Evolutionary conservation across 1,140 invertebrate genomes (phyloP).

Genomic region (fruit fly (Drosophila melanogaster)): DNA sequence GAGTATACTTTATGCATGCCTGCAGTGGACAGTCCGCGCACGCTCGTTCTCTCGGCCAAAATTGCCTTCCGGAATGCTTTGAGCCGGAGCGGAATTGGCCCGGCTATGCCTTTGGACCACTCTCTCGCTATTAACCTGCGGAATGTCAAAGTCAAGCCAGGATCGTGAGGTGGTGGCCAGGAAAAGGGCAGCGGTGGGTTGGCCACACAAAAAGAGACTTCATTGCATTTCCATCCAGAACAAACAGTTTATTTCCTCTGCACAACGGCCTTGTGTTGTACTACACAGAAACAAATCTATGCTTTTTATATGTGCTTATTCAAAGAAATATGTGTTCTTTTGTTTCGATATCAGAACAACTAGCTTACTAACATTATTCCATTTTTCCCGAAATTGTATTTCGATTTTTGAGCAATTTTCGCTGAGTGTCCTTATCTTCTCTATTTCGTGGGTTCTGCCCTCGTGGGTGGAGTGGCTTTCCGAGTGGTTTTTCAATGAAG

Average conservation of each 20-base stretch:
- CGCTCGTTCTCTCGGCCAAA: constrained; percentile 12
- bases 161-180: constrained; percentile 11
- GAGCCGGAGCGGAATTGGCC: constrained; percentile 29
- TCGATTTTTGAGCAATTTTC: background rate
- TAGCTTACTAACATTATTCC: no score
- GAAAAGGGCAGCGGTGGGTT: constrained; percentile 8
- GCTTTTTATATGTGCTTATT: background rate
- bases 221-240: constrained; percentile 18
- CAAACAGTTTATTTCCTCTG: constrained; percentile 51
- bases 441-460: constrained; percentile 42
- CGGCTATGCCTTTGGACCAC: constrained; percentile 18
- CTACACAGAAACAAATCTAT: background rate
- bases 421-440: background rate
- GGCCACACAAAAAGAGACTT: constrained; percentile 14
- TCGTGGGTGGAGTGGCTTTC: constrained; percentile 68
- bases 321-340: background rate
- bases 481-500: constrained; percentile 84
- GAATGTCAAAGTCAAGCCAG: constrained; percentile 55
- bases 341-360: no score
- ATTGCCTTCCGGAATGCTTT: constrained; percentile 37
- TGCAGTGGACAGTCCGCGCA: constrained; percentile 35
- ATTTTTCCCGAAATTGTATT: no score
- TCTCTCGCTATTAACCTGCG: constrained; percentile 33
- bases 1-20: constrained; percentile 40
- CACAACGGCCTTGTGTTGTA: background rate